Base-by-base conservation (phyloP, 2,113 vertebrate genomes). In the Hippolais icterina region DNA sequence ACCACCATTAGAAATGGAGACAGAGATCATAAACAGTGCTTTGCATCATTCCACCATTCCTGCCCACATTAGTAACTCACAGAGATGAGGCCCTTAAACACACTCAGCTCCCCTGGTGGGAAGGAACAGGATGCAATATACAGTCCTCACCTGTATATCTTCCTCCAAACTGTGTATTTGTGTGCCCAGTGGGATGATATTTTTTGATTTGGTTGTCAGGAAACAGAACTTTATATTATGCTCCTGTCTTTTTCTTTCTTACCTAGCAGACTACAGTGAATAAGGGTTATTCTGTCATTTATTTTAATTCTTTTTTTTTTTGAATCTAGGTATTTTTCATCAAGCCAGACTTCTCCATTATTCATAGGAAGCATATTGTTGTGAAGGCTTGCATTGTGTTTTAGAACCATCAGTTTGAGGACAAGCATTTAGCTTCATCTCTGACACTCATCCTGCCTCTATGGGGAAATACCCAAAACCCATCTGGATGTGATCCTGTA, bases 51-150 rank as follows among this genome's bases (percentile, higher is more conserved):
- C 89, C 70, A 86, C 41, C 54, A 83, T 72, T 70, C 87, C 89
- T 95, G 74, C 68, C 94, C 92, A 72, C 92, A 15, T 50, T 84
- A 57, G 54, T 86, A 86, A 96, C 89, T 95, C 93, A 88, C 50
- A 56, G 39, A 93, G 63, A 87, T 22, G 59, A 93, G 25, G 49
- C 78, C 68, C 41, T 80, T 88, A 90, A 86, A 84, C n/a, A 87
- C 56, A 65, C 42, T 88, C 69, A 57, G 57, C 31, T 96, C 44
- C 52, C 39, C 57, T 82, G 61, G 83, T 46, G 83, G 65, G 63
- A 92, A 95, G 15, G 33, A 94, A 56, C 33, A 87, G 57, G 50
- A 96, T 90, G 47, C 63, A 35, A 17, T 11, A 7, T 4, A 39
- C 41, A 81, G 39, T 71, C 74, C 50, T 68, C 37, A 82, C 68